These are phyloP conservation scores for Piscicola geometra DNA, from an alignment of 2,888 invertebrate genomes.

Conservation along the genomic window DNA sequence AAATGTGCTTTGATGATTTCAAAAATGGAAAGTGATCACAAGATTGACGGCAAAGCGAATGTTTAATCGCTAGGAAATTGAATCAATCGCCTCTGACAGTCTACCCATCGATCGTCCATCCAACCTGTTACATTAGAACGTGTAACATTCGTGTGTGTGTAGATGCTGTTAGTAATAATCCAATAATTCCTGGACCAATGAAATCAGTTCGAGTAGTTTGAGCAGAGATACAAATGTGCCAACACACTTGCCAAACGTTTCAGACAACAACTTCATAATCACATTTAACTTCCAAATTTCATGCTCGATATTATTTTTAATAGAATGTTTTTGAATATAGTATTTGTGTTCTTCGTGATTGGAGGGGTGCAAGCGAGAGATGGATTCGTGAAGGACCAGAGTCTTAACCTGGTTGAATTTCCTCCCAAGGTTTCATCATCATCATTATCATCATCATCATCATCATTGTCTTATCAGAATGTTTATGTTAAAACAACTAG, in stretches of 20 bases:
- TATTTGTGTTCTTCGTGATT: neutral
- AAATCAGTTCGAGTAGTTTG: no score
- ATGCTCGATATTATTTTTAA: no score
- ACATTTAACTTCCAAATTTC: no score
- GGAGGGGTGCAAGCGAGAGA: slow-evolving; percentile 1
- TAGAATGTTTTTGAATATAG: neutral
- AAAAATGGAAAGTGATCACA: no score
- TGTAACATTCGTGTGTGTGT: slow-evolving; percentile 1
- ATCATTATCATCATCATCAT: no score
- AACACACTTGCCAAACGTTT: no score
- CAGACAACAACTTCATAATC: no score
- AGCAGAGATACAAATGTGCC: no score
- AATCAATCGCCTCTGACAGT: neutral
- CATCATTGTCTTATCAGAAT: no score
- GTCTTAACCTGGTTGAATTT: slow-evolving; percentile 47
- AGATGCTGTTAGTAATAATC: neutral
- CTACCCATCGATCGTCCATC: neutral
- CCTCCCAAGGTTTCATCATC: slow-evolving; percentile 43
- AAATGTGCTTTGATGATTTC: no score
- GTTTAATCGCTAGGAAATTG: neutral
- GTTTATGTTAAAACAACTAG: no score
- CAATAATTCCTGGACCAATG: neutral
- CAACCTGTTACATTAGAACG: slow-evolving; percentile 15
- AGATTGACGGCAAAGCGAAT: no score
- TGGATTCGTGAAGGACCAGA: slow-evolving; percentile 49